A percentile compares a stretch with the other conserved stretches of the same genome.
Conservation (phyloP, 1,140 invertebrate genomes). For the Vollenhovia emeryi region DNA sequence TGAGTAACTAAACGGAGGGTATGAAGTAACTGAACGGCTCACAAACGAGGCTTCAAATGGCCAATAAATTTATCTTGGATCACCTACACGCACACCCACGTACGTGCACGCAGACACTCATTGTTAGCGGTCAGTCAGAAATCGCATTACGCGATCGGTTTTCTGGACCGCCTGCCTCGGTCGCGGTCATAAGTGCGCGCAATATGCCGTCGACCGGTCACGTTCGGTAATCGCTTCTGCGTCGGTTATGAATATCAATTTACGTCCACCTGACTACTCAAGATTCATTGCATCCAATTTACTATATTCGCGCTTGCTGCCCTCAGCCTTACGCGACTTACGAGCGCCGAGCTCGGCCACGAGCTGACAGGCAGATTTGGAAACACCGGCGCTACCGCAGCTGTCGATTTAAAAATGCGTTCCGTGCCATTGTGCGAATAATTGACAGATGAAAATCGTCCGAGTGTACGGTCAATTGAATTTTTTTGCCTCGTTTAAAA, state of each 20-base stretch:
- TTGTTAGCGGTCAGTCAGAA: conserved; percentile 44
- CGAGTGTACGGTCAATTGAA: background rate
- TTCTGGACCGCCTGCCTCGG: conserved; percentile 43
- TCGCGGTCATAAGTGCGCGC: conserved; percentile 28
- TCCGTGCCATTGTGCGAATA: background rate
- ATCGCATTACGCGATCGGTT: conserved; percentile 40
- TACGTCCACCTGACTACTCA: conserved; percentile 65
- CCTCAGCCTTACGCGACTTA: background rate
- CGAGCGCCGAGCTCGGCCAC: background rate
- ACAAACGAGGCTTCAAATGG: background rate
- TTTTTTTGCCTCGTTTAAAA: background rate
- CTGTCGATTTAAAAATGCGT: background rate
- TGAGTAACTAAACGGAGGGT: background rate
- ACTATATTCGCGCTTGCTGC: conserved; percentile 50
- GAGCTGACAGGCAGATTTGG: conserved; percentile 35
- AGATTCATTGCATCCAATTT: conserved; percentile 65
- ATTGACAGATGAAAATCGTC: background rate
- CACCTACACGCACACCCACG: background rate
- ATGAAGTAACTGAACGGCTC: too few species aligned
- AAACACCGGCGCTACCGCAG: background rate
- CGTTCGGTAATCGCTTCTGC: conserved; percentile 64
- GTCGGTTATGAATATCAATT: conserved; percentile 72
- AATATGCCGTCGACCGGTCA: conserved; percentile 59
- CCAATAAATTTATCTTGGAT: conserved; percentile 37
- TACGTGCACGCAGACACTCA: background rate